Percentiles rank a stretch among this genome's conserved stretches.
phyloP scores from a whole-genome alignment of 2,797 vertebrate species.

The Fratercula arctica region DNA sequence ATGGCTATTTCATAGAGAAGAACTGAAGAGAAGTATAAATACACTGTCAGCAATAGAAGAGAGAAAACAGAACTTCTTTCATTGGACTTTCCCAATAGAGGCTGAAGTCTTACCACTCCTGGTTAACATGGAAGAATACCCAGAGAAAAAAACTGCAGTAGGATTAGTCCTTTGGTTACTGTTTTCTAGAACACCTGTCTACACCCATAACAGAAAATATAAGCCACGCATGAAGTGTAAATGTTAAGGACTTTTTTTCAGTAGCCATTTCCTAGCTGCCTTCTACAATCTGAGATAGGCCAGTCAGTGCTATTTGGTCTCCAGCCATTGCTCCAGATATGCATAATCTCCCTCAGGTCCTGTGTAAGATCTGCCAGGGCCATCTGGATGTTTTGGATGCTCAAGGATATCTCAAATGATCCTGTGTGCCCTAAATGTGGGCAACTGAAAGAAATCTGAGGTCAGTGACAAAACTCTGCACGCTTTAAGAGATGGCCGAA shows the following conservation, averaged over 20 bases:
- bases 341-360: not conserved
- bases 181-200: not conserved
- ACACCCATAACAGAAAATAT: not conserved
- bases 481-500: not conserved
- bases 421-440: fast-evolving
- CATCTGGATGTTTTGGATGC: not conserved
- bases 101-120: not conserved
- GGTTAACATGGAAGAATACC: not conserved
- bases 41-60: not conserved
- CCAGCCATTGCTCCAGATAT: not conserved
- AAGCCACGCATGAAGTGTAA: not conserved
- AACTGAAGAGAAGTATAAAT: not conserved
- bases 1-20: not conserved
- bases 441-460: not conserved
- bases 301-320: not conserved
- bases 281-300: not conserved
- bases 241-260: not conserved
- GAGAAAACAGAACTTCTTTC: not conserved
- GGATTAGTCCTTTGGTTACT: not conserved
- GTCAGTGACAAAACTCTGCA: not conserved
- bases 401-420: not conserved
- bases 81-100: not conserved
- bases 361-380: not conserved
- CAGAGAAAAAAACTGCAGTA: not conserved
- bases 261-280: not conserved